Conservation (phyloP, 1,140 invertebrate species). For the Meloidogyne chitwoodi region DNA sequence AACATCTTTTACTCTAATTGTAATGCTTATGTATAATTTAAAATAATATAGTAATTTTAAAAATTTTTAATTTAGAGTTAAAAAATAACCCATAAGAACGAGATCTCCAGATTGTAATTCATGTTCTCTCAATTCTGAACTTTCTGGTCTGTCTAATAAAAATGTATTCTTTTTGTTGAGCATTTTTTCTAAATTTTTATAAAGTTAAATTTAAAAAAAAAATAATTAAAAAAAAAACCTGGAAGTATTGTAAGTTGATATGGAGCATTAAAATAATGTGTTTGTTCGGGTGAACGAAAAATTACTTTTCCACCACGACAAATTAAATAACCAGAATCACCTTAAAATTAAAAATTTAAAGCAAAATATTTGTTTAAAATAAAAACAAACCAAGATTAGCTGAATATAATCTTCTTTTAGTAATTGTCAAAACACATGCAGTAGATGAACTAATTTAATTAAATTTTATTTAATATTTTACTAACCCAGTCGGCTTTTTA, state of each 20-base stretch:
- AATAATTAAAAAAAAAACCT: constrained; percentile 68
- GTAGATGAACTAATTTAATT: constrained; percentile 66
- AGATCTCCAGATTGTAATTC: constrained; percentile 88
- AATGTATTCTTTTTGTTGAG: constrained; percentile 40
- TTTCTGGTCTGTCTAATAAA: constrained; percentile 72
- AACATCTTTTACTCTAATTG: too few relatives aligned
- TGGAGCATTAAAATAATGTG: constrained; percentile 97
- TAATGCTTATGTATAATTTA: too few relatives aligned
- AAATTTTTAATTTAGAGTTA: neutral
- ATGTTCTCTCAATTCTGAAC: constrained; percentile 82
- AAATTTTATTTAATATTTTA: constrained; percentile 16
- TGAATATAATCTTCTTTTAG: constrained; percentile 82
- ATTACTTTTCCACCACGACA: constrained; percentile 77
- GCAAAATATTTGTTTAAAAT: neutral
- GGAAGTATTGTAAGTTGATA: constrained; percentile 90
- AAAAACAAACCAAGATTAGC: constrained; percentile 75
- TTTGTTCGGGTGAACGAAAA: constrained; percentile 86
- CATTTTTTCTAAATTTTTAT: constrained; percentile 11
- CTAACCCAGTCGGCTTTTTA: constrained; percentile 43
- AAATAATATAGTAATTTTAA: too few relatives aligned
- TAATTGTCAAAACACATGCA: constrained; percentile 87
- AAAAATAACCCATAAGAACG: constrained; percentile 69
- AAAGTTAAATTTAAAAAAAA: constrained; percentile 22
- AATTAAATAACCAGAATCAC: constrained; percentile 93
- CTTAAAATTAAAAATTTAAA: neutral